Conservation (phyloP, 2,888 invertebrate species). For the Megastigmus dorsalis region DNA sequence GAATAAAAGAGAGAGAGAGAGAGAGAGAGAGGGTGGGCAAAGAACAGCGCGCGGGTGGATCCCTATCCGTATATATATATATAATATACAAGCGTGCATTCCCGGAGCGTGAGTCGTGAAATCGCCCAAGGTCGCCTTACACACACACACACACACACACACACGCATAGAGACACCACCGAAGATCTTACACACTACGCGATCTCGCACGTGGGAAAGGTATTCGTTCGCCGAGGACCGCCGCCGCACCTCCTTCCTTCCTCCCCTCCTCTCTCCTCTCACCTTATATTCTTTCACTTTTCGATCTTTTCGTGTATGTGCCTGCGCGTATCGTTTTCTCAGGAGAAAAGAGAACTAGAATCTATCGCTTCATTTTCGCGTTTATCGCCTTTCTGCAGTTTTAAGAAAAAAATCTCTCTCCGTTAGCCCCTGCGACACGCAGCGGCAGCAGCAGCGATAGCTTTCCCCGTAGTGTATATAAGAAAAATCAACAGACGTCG, state of each 20-base stretch:
- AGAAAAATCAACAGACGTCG: too few relatives aligned
- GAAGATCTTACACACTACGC: neutral
- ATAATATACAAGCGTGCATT: slow-evolving; percentile 48
- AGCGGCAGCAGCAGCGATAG: too few relatives aligned
- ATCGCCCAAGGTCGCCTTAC: slow-evolving; percentile 60
- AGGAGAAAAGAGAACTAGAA: neutral
- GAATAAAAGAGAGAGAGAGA: neutral
- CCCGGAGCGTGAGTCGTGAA: slow-evolving; percentile 58
- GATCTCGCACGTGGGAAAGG: slow-evolving; percentile 59
- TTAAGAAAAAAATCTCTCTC: neutral
- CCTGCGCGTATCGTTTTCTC: neutral
- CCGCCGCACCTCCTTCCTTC: slow-evolving; percentile 9
- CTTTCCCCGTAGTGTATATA: too few relatives aligned
- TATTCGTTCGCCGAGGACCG: slow-evolving; percentile 27
- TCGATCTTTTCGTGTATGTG: neutral
- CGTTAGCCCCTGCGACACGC: too few relatives aligned
- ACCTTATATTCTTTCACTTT: neutral
- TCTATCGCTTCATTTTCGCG: neutral
- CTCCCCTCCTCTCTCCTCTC: neutral
- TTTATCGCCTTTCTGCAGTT: neutral
- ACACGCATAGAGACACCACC: neutral
- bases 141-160: too few relatives aligned
- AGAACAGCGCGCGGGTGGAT: too few relatives aligned
- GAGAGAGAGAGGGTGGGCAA: neutral
- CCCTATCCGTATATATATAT: too few relatives aligned